These are phyloP conservation scores for Zingel zingel DNA, from an alignment of 2,113 vertebrate species.

Conservation along the genomic window DNA sequence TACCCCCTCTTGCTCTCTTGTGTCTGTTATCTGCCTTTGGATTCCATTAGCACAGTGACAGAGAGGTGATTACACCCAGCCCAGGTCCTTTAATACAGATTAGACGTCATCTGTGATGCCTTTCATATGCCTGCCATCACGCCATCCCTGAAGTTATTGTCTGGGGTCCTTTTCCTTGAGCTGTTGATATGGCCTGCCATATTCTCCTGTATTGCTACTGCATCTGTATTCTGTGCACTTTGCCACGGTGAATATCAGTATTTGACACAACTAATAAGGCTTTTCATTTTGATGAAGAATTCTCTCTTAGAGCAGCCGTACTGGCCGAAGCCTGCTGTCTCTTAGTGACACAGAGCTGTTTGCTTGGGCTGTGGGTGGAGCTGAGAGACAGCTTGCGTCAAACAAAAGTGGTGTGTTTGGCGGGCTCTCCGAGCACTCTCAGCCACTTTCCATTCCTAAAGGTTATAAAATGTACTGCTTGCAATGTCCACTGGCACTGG, in stretches of 20 bases:
- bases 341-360: constrained; percentile 47
- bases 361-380: constrained; percentile 62
- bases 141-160: constrained; percentile 53
- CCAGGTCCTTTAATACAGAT: constrained; percentile 72
- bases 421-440: constrained; percentile 26
- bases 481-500: constrained; percentile 6
- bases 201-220: constrained; percentile 36
- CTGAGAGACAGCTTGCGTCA: constrained; percentile 59
- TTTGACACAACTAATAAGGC: constrained; percentile 74
- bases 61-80: constrained; percentile 72
- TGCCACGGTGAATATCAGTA: constrained; percentile 60
- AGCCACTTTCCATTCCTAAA: constrained; percentile 34
- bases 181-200: constrained; percentile 51
- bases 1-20: constrained; percentile 40
- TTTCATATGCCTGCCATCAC: constrained; percentile 70
- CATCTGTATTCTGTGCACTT: constrained; percentile 68
- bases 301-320: constrained; percentile 39
- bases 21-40: constrained; percentile 62
- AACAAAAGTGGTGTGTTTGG: constrained; percentile 58
- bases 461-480: constrained; percentile 37
- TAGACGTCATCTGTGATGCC: constrained; percentile 66
- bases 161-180: constrained; percentile 53
- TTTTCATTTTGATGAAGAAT: constrained; percentile 75
- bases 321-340: constrained; percentile 56
- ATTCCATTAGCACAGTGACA: constrained; percentile 74